Evolutionary conservation across 2,888 invertebrate genomes (phyloP), one percentile per base, ranked within the genome.

Genomic region (Euplagia quadripunctaria): DNA sequence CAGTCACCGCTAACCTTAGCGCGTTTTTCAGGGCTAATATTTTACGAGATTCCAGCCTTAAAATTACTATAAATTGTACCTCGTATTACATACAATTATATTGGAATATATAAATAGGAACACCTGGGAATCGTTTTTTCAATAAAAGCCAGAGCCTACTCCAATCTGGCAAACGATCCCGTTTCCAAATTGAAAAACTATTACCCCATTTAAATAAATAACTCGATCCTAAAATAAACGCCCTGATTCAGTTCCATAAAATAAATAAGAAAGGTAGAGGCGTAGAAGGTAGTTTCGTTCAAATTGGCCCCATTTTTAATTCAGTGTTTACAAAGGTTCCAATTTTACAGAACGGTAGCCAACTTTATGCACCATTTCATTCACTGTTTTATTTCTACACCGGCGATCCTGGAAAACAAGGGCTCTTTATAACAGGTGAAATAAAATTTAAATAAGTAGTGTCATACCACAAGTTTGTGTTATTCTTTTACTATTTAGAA

Each of bases 311-410:
- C 69, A 69, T 66, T 73, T 73, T 69, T 73, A 73, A 73, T 73
- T 73, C 69, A 73, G 42, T 69, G 69, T 64, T 73, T 64, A 51
- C 69, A 61, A 73, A 70, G 69, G 58, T 65, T 58, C 20, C 73
- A 65, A 69, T 69, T 72, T 68, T 55, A 72, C 63, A 51, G 55
- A 71, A 65, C 42, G 31, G 71, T 65, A 71, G 65, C 16, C 65
- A 70, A 70, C 61, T 67, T 69, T 73, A 69, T 58, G 68, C 69
- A 42, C 73, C 73, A 73, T 69, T 73, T 73, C 69, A 49, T 51
- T 65, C 65, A 42, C 42, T 69, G 73, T 64, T 69, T 73, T 73
- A 73, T 73, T 68, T 49, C 58, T 43, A 52, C 67, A 55, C 31
- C 61, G 71, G 51, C 58, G 61, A 43, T n/a, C 51, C 61, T 58